Conservation (phyloP, 2,113 vertebrate genomes). For the Heterocephalus glaber region DNA sequence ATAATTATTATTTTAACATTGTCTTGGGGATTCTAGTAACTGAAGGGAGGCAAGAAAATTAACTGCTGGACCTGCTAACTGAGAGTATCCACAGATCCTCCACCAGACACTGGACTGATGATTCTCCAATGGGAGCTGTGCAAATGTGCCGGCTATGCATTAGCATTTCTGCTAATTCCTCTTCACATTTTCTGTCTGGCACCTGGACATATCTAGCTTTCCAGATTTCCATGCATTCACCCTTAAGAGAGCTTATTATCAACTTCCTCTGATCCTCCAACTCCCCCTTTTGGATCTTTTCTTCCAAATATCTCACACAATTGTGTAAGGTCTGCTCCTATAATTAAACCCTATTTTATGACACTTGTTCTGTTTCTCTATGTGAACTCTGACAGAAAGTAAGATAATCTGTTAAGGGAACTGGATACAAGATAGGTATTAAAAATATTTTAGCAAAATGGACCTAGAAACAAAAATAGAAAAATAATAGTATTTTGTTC, state of each 20-base stretch:
- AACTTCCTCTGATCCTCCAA: neutral
- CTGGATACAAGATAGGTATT: slow-evolving; percentile 1
- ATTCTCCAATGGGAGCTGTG: neutral
- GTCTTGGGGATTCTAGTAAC: slow-evolving; percentile 5
- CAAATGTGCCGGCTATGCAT: neutral
- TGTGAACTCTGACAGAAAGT: neutral
- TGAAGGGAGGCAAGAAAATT: neutral
- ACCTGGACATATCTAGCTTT: neutral
- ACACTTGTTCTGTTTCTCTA: neutral
- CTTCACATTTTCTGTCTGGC: neutral
- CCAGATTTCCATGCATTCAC: neutral
- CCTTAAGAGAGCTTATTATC: neutral
- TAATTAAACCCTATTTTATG: slow-evolving; percentile 6
- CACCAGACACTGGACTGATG: neutral
- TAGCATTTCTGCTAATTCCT: neutral
- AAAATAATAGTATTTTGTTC: slow-evolving; percentile 39
- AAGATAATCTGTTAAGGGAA: neutral
- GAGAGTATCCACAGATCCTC: neutral
- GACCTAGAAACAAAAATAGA: slow-evolving; percentile 22
- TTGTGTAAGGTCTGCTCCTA: neutral
- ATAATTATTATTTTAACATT: slow-evolving; percentile 55
- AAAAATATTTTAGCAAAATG: slow-evolving; percentile 47
- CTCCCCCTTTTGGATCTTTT: neutral
- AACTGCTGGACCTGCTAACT: neutral
- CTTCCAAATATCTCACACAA: neutral